Evolutionary conservation across 2,888 invertebrate genomes (phyloP).

Genomic region (Polymixis lichenea): DNA sequence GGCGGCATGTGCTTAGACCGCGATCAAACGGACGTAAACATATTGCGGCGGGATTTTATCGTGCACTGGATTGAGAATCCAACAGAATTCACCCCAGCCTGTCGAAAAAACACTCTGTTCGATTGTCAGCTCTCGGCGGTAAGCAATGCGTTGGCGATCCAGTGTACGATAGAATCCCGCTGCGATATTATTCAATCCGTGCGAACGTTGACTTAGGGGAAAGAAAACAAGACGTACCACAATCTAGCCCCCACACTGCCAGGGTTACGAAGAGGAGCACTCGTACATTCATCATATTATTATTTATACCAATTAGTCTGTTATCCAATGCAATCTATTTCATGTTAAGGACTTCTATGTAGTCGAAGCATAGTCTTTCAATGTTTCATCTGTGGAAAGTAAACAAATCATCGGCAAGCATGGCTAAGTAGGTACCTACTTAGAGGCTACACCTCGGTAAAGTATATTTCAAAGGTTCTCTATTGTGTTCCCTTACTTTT

Average conservation of each 20-base stretch:
- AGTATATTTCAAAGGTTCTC: no score
- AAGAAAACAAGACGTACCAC: constrained; percentile 9
- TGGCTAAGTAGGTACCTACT: background rate
- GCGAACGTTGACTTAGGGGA: background rate
- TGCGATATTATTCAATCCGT: no score
- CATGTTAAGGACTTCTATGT: background rate
- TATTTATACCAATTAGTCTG: background rate
- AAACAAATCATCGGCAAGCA: background rate
- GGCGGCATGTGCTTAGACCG: no score
- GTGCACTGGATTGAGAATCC: no score
- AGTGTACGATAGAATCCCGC: no score
- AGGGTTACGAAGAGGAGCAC: background rate
- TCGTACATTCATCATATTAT: constrained; percentile 20
- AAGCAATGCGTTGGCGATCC: no score
- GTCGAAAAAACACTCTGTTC: no score
- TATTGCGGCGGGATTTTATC: no score
- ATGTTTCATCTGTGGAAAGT: constrained; percentile 4
- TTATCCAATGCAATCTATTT: background rate
- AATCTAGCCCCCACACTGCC: background rate
- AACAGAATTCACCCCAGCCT: no score
- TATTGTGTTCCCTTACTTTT: no score
- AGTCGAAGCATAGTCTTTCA: background rate
- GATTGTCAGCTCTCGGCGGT: no score
- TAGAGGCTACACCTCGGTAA: background rate
- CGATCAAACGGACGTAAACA: no score